phyloP scores from a whole-genome alignment of 2,888 invertebrate species.

The Psylliodes chrysocephalus region DNA sequence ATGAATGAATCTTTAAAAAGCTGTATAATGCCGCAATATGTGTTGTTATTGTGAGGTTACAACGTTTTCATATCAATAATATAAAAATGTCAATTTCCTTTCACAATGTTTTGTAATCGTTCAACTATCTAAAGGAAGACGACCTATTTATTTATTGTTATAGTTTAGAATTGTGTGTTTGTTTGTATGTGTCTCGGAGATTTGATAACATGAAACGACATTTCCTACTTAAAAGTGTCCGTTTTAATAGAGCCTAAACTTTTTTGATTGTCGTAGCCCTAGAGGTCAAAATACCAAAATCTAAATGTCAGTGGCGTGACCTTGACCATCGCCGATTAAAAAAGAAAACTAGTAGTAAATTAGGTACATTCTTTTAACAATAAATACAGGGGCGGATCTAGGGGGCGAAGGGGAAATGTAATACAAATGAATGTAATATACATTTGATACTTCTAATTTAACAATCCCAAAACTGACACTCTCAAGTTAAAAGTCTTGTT shows the following conservation, averaged over 20 bases:
- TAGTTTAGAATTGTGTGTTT: constrained; percentile 1
- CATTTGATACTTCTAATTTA: too few species aligned
- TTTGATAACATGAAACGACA: constrained; percentile 50
- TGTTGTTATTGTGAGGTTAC: not conserved
- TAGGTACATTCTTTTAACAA: too few species aligned
- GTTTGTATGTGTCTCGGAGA: constrained; percentile 39
- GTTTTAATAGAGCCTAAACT: constrained; percentile 21
- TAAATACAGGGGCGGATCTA: too few species aligned
- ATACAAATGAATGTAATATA: too few species aligned
- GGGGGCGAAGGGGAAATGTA: too few species aligned
- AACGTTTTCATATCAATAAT: not conserved
- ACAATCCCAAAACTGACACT: too few species aligned
- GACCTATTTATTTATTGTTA: constrained; percentile 14
- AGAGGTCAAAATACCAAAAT: not conserved
- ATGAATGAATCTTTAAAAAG: not conserved
- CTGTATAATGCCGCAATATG: not conserved
- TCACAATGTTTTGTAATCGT: constrained; percentile 16
- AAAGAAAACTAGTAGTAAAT: too few species aligned
- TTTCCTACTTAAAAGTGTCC: constrained; percentile 47
- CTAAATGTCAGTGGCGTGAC: not conserved
- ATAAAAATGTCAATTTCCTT: constrained; percentile 27
- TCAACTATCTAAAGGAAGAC: constrained; percentile 7
- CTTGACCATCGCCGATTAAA: too few species aligned
- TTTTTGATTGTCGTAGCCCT: not conserved
- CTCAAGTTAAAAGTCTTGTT: too few species aligned